These are phyloP conservation scores for Sesamia nonagrioides DNA, from an alignment of 1,140 invertebrate genomes.

Conservation along the genomic window DNA sequence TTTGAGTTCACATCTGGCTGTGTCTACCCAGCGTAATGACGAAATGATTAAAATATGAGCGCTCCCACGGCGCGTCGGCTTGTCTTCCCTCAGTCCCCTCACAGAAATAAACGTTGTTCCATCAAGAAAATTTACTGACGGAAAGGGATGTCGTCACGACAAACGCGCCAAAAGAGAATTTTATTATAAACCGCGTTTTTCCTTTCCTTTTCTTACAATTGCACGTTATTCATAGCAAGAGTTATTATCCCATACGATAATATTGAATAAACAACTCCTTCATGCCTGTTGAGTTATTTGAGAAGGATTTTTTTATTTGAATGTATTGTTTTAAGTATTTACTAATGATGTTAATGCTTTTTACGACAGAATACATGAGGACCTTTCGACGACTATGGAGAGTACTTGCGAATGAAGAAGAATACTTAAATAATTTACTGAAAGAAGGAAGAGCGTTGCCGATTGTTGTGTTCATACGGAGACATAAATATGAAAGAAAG, in stretches of 20 bases:
- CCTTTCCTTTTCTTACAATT: conserved; percentile 46
- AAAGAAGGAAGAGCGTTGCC: background rate
- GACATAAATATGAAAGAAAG: background rate
- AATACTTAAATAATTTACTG: conserved; percentile 25
- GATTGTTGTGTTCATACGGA: background rate
- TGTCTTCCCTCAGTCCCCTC: conserved; percentile 41
- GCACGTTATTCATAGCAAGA: conserved; percentile 53
- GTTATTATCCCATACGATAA: conserved; percentile 54
- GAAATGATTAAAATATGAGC: conserved; percentile 62
- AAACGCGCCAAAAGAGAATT: conserved; percentile 51
- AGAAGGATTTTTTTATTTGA: conserved; percentile 15
- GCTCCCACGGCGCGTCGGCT: conserved; percentile 44
- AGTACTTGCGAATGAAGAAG: conserved; percentile 10
- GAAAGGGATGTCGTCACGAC: conserved; percentile 41
- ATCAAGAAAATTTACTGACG: conserved; percentile 52
- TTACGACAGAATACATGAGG: conserved; percentile 22
- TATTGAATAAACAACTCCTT: conserved; percentile 52
- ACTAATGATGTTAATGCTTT: conserved; percentile 19
- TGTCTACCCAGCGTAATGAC: conserved; percentile 48
- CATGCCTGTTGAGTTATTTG: conserved; percentile 34
- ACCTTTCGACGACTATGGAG: conserved; percentile 21
- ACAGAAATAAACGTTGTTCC: conserved; percentile 51
- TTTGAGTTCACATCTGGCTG: conserved; percentile 30
- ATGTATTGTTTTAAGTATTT: conserved; percentile 25
- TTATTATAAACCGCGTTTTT: conserved; percentile 47